These are phyloP conservation scores for Chromoteleia sp. DNA, from an alignment of 2,888 invertebrate genomes.

Conservation along the genomic window DNA sequence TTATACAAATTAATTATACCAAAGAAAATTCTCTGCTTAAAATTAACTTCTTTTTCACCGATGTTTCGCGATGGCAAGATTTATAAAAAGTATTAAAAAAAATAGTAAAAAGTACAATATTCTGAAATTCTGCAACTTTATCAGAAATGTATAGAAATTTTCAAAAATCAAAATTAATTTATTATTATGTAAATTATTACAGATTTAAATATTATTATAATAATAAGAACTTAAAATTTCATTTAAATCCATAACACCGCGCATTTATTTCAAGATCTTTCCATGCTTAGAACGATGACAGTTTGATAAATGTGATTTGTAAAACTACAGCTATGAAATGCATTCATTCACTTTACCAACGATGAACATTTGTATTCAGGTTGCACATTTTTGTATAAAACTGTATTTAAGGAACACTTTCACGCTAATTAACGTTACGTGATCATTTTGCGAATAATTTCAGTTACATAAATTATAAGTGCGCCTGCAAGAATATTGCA, in stretches of 20 bases:
- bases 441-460: slow-evolving; percentile 26
- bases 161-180: too few species aligned
- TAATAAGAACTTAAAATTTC: slow-evolving; percentile 1
- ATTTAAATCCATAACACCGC: slow-evolving; percentile 10
- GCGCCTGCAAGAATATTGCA: slow-evolving; percentile 13
- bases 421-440: slow-evolving; percentile 25
- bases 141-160: too few species aligned
- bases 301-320: slow-evolving; percentile 49
- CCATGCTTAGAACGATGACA: slow-evolving; percentile 33
- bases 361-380: slow-evolving; percentile 27
- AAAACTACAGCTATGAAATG: slow-evolving; percentile 24
- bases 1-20: too few species aligned
- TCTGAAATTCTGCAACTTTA: too few species aligned
- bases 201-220: neutral
- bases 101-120: too few species aligned
- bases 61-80: too few species aligned
- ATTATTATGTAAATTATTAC: neutral
- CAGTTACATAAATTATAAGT: slow-evolving; percentile 30
- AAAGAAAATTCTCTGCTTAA: too few species aligned
- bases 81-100: too few species aligned
- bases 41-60: too few species aligned
- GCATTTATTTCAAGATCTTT: slow-evolving; percentile 34
- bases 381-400: slow-evolving; percentile 16
- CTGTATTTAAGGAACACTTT: slow-evolving; percentile 3
- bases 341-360: slow-evolving; percentile 17